Percentiles rank a stretch among this genome's conserved stretches.
These are phyloP conservation scores for Mercenaria mercenaria DNA, from an alignment of 1,140 invertebrate genomes.

Conservation along the genomic window DNA sequence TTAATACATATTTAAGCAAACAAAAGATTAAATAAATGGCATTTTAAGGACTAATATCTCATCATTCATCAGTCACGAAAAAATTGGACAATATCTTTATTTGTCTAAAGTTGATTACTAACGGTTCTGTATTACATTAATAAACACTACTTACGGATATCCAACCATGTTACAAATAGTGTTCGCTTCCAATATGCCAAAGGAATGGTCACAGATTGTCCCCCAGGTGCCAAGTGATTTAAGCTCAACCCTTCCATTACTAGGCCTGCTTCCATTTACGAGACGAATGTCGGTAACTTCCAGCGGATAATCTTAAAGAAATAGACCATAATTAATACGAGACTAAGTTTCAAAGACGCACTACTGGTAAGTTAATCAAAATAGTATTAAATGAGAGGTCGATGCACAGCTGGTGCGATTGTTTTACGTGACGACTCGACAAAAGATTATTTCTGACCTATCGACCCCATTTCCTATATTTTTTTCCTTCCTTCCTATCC, in stretches of 20 bases:
- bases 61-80: not conserved
- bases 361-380: too few relatives aligned
- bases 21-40: not conserved
- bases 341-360: too few relatives aligned
- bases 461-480: too few relatives aligned
- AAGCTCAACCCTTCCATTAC: not conserved
- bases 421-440: too few relatives aligned
- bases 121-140: too few relatives aligned
- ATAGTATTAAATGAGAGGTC: too few relatives aligned
- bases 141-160: not conserved
- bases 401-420: too few relatives aligned
- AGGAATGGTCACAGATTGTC: not conserved
- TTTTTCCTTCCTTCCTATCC: too few relatives aligned
- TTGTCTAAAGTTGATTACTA: not conserved
- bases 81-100: not conserved
- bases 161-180: not conserved
- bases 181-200: not conserved
- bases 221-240: not conserved
- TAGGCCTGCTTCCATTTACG: not conserved
- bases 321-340: too few relatives aligned
- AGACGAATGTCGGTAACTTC: not conserved
- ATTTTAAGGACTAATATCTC: not conserved
- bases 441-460: too few relatives aligned
- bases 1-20: not conserved
- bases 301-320: not conserved